phyloP scores from a whole-genome alignment of 1,140 invertebrate genomes.

The Ditylenchus dipsaci region DNA sequence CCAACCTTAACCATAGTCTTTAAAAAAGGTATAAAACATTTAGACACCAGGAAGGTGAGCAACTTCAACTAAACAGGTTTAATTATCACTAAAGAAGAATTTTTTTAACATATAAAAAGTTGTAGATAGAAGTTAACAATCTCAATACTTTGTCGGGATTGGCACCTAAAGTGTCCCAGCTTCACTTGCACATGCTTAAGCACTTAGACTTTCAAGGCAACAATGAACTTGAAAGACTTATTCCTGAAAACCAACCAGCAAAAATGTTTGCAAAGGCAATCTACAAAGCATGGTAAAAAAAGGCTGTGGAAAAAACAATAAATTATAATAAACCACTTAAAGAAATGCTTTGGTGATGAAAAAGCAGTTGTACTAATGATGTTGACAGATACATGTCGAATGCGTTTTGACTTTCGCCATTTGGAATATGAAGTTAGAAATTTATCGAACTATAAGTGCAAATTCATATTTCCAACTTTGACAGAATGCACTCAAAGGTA shows the following conservation, averaged over 20 bases:
- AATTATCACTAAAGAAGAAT: background rate
- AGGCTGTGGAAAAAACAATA: no score
- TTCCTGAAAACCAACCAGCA: slow-evolving; percentile 51
- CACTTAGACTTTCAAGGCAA: slow-evolving; percentile 12
- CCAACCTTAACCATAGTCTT: no score
- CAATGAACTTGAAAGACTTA: slow-evolving; percentile 9
- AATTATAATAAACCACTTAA: slow-evolving; percentile 28
- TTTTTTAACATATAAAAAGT: slow-evolving; percentile 22
- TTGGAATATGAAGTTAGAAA: slow-evolving; percentile 78
- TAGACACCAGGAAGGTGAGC: slow-evolving; percentile 29
- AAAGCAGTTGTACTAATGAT: slow-evolving; percentile 76
- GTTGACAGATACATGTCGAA: slow-evolving; percentile 72
- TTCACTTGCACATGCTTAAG: slow-evolving; percentile 61
- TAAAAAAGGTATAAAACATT: slow-evolving; percentile 19
- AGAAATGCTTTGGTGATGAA: slow-evolving; percentile 29
- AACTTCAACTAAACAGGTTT: slow-evolving; percentile 49
- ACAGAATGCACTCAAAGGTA: background rate
- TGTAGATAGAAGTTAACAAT: slow-evolving; percentile 86
- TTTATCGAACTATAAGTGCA: slow-evolving; percentile 23
- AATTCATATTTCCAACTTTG: background rate
- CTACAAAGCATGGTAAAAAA: slow-evolving; percentile 49
- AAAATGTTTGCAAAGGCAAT: slow-evolving; percentile 41
- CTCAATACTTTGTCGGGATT: slow-evolving; percentile 90
- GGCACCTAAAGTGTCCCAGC: slow-evolving; percentile 64
- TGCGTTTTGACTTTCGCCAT: slow-evolving; percentile 71